These are phyloP conservation scores for Akabosia matsudoensis DNA, from an alignment of 1,140 invertebrate species.

Conservation along the genomic window DNA sequence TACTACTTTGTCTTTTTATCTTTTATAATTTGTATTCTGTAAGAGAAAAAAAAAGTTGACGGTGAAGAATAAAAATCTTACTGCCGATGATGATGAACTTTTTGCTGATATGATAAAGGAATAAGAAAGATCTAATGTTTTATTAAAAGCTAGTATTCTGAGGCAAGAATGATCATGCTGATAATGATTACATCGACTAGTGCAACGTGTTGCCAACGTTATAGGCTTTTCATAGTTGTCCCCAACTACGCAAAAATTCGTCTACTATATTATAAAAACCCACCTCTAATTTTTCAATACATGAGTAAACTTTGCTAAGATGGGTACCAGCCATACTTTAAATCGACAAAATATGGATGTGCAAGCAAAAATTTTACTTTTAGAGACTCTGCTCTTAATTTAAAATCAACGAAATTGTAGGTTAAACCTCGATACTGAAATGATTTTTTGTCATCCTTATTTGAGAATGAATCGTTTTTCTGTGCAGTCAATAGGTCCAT, in stretches of 20 bases:
- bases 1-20: not conserved
- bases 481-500: too few relatives aligned
- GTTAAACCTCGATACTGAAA: too few relatives aligned
- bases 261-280: not conserved
- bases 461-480: too few relatives aligned
- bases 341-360: too few relatives aligned
- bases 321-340: too few relatives aligned
- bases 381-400: too few relatives aligned
- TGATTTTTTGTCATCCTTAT: too few relatives aligned
- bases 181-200: constrained; percentile 1
- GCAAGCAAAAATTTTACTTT: too few relatives aligned
- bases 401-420: too few relatives aligned
- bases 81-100: not conserved
- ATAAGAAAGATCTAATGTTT: not conserved
- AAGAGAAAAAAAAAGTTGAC: not conserved
- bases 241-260: constrained; percentile 16
- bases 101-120: not conserved
- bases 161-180: not conserved
- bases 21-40: not conserved
- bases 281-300: not conserved
- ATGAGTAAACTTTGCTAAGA: too few relatives aligned
- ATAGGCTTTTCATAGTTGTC: not conserved
- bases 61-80: not conserved
- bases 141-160: not conserved
- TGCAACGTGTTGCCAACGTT: not conserved